Evolutionary conservation across 2,113 vertebrate species (phyloP), one percentile per base, ranked within the genome.

Genomic region (Sapayoa aenigma): DNA sequence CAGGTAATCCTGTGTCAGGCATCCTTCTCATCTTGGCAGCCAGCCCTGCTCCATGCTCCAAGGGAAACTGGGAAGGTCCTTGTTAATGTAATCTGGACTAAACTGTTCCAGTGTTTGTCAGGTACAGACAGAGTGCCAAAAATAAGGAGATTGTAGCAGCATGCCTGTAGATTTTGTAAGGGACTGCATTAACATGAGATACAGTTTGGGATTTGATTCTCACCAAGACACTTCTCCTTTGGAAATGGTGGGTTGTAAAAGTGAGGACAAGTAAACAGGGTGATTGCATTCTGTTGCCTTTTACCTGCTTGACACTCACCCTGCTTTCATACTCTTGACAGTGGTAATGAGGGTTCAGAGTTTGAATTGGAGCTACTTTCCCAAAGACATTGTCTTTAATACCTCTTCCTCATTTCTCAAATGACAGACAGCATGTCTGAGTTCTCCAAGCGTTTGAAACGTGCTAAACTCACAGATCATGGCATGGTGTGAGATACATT

Each of bases 401-500:
- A 42, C 18, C 63, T 62, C 12, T 17, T 68, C 56, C 52, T 77
- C 5, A 8, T 84, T 89, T 89, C 42, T 89, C 30, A 77, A 49
- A 17, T 67, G 30, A 4, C 1, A 77, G 42, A 24, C 10, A 4
- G 3, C 19, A 37, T 46, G 30, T 37, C 47, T 44, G 31, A 58
- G 28, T 78, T 88, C 88, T 80, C 47, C 31, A 62, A 63, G n/a
- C 24, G 5, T 73, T 63, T 66, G 49, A 41, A 39, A 35, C 12
- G 1, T 69, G 79, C 71, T 60, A 59, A 77, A 89, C 15, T 62
- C 10, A 3, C 6, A 69, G n/a, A 9, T 65, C 28, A 39, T 55
- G 11, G 5, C 6, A 1, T 11, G 2, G 30, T 53, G 41, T 44
- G 59, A 67, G 39, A 18, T 56, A 8, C 0, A 1, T 7, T 47